phyloP scores from a whole-genome alignment of 2,888 invertebrate genomes.

The Calliphora vomitoria region DNA sequence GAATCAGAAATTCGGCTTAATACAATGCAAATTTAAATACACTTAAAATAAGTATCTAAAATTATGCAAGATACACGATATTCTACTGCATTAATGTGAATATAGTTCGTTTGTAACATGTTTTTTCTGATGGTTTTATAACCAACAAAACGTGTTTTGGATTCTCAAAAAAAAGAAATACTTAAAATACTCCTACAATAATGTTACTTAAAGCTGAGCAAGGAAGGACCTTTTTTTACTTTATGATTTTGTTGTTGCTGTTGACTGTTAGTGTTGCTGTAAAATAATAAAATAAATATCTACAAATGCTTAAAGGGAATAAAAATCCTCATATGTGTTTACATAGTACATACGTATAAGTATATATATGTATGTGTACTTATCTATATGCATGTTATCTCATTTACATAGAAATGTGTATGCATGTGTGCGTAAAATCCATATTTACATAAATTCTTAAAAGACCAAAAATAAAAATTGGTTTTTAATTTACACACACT shows the following conservation, averaged over 20 bases:
- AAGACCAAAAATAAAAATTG: constrained; percentile 24
- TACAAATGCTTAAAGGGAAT: constrained; percentile 19
- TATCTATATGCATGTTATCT: neutral
- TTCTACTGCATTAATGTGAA: neutral
- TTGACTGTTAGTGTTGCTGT: neutral
- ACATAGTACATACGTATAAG: neutral
- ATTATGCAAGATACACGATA: neutral
- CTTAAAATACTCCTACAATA: constrained; percentile 4
- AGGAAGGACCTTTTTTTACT: constrained; percentile 6
- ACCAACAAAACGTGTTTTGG: constrained; percentile 61
- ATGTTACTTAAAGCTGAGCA: constrained; percentile 45
- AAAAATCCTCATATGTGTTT: neutral
- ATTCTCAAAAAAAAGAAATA: constrained; percentile 29
- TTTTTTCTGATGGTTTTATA: constrained; percentile 45
- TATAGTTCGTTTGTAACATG: constrained; percentile 20
- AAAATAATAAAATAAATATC: constrained; percentile 27
- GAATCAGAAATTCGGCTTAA: no score
- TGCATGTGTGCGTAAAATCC: constrained; percentile 6
- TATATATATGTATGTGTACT: neutral
- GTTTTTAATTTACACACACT: constrained; percentile 25
- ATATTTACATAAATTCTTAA: constrained; percentile 24
- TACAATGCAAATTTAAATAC: no score
- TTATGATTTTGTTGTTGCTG: neutral
- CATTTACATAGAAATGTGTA: constrained; percentile 1
- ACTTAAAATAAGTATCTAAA: neutral